These are phyloP conservation scores for Pycnomerus fuliginosus DNA, from an alignment of 2,888 invertebrate genomes.

Conservation along the genomic window DNA sequence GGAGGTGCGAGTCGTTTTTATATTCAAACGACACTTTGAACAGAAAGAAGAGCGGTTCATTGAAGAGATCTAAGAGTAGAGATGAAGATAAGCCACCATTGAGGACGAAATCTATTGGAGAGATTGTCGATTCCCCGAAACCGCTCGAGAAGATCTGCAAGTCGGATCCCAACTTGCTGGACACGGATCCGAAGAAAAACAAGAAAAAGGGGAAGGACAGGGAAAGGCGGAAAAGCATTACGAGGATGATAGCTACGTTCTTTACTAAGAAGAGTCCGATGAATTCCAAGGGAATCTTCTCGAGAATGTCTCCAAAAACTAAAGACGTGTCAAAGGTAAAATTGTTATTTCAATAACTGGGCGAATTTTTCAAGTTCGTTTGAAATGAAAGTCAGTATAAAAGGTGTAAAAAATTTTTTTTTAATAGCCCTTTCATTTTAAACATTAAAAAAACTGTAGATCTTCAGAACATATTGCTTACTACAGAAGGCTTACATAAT, in stretches of 20 bases:
- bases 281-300: slow-evolving; percentile 53
- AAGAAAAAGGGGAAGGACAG: slow-evolving; percentile 62
- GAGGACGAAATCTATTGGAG: slow-evolving; percentile 46
- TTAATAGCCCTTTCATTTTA: background rate
- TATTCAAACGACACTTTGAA: slow-evolving; percentile 46
- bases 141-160: slow-evolving; percentile 37
- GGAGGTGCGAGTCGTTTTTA: slow-evolving; percentile 41
- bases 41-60: slow-evolving; percentile 42
- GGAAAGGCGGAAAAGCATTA: slow-evolving; percentile 77
- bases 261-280: slow-evolving; percentile 67
- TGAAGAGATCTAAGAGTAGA: slow-evolving; percentile 45
- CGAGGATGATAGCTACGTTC: slow-evolving; percentile 81
- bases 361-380: too few relatives aligned
- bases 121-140: slow-evolving; percentile 31
- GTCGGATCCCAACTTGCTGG: slow-evolving; percentile 50
- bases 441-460: background rate
- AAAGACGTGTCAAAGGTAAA: slow-evolving; percentile 66
- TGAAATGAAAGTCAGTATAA: too few relatives aligned
- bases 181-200: slow-evolving; percentile 43
- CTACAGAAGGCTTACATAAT: too few relatives aligned
- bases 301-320: slow-evolving; percentile 62
- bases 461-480: too few relatives aligned
- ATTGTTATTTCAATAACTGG: slow-evolving; percentile 8
- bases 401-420: background rate
- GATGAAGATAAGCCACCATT: slow-evolving; percentile 27